phyloP scores from a whole-genome alignment of 2,797 vertebrate species.

The Sebastes melanostomus region DNA sequence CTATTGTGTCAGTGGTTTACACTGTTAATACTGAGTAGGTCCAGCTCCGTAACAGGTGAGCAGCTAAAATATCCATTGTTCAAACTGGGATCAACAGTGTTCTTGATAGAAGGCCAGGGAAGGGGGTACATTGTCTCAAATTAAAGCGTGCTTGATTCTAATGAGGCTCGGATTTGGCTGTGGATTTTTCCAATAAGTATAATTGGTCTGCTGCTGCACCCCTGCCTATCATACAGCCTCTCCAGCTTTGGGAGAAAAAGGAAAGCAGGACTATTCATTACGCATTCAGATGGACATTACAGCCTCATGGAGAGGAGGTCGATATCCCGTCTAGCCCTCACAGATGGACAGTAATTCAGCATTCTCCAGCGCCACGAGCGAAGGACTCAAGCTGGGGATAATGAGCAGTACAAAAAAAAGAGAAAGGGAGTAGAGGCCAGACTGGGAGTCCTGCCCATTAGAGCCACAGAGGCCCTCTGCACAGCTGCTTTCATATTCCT shows the following conservation, averaged over 20 bases:
- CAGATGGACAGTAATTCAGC: slow-evolving; percentile 78
- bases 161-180: slow-evolving; percentile 57
- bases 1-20: slow-evolving; percentile 1
- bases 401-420: slow-evolving; percentile 61
- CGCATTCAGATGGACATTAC: slow-evolving; percentile 72
- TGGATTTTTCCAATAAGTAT: slow-evolving; percentile 52
- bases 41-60: slow-evolving; percentile 41
- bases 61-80: slow-evolving; percentile 39
- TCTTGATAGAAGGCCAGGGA: slow-evolving; percentile 44
- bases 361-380: slow-evolving; percentile 44
- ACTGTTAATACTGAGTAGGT: slow-evolving; percentile 24
- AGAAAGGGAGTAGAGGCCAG: slow-evolving; percentile 50
- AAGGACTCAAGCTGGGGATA: slow-evolving; percentile 66
- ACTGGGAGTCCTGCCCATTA: slow-evolving; percentile 73
- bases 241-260: slow-evolving; percentile 40
- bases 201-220: slow-evolving; percentile 56
- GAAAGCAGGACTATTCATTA: slow-evolving; percentile 60
- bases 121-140: slow-evolving; percentile 34
- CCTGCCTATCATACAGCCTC: slow-evolving; percentile 30
- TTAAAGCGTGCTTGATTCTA: slow-evolving; percentile 55
- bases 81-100: slow-evolving; percentile 33
- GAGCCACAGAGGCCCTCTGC: slow-evolving; percentile 58
- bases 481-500: slow-evolving; percentile 77
- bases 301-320: slow-evolving; percentile 58
- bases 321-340: slow-evolving; percentile 63